Conservation (phyloP, 2,797 vertebrate species). For the Erethizon dorsatum region DNA sequence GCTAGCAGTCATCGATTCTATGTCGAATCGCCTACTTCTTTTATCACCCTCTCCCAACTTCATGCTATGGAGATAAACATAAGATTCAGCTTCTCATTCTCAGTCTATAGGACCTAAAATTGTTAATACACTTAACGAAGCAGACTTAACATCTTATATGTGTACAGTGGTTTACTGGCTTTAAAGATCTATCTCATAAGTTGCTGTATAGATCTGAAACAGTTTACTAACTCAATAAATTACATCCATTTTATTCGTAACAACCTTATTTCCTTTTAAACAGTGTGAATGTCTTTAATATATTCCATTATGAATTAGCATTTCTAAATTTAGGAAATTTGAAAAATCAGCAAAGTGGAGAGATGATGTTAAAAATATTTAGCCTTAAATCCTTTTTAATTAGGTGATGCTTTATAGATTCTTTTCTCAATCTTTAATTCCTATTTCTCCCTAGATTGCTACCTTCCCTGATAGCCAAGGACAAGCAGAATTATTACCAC, state of each 20-base stretch:
- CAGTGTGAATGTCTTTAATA: background rate
- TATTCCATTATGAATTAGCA: constrained; percentile 35
- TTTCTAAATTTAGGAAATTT: constrained; percentile 41
- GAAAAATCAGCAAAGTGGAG: constrained; percentile 37
- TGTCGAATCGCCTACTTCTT: background rate
- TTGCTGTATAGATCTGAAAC: background rate
- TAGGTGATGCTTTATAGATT: background rate
- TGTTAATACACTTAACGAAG: background rate
- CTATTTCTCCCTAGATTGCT: background rate
- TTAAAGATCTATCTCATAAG: background rate
- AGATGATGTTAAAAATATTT: background rate
- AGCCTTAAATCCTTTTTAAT: background rate
- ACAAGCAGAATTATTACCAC: background rate
- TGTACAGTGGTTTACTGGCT: background rate
- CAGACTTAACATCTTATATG: background rate
- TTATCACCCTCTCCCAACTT: background rate
- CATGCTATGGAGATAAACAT: background rate
- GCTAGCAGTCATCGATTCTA: background rate
- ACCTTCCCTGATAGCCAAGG: background rate
- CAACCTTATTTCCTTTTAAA: constrained; percentile 30
- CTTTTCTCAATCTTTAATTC: constrained; percentile 19
- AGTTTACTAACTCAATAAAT: background rate
- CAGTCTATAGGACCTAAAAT: background rate
- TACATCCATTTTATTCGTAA: constrained; percentile 31
- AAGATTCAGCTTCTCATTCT: background rate